These are phyloP conservation scores for Aeoliscus strigatus DNA, from an alignment of 2,797 vertebrate genomes.

Conservation along the genomic window DNA sequence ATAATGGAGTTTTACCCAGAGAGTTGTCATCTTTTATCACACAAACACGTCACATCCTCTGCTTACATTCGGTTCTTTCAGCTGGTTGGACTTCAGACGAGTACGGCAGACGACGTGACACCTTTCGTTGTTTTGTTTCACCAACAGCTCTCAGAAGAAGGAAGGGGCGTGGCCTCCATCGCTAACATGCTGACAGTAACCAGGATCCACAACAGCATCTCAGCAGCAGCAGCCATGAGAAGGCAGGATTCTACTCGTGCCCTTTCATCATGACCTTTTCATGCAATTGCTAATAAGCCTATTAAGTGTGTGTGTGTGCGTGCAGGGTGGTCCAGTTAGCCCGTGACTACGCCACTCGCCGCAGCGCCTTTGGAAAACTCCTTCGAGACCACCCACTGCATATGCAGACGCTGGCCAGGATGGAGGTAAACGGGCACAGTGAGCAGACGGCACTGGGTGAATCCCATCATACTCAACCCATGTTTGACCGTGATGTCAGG, in stretches of 20 bases:
- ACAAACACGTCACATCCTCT: too few relatives aligned
- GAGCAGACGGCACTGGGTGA: background rate
- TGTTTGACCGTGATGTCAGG: conserved; percentile 49
- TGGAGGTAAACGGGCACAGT: conserved; percentile 74
- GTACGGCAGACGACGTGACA: too few relatives aligned
- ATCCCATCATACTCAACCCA: conserved; percentile 16
- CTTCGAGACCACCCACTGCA: conserved; percentile 84
- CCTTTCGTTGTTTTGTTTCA: conserved; percentile 1
- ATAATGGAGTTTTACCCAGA: too few relatives aligned
- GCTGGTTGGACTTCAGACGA: too few relatives aligned
- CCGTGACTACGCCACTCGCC: conserved; percentile 76
- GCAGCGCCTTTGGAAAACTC: conserved; percentile 79
- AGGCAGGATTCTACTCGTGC: conserved; percentile 63
- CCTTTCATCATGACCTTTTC: background rate
- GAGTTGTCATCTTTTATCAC: too few relatives aligned
- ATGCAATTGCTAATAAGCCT: conserved; percentile 1
- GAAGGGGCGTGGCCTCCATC: conserved; percentile 82
- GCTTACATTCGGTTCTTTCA: too few relatives aligned
- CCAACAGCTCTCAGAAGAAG: conserved; percentile 80
- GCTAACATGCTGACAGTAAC: conserved; percentile 84
- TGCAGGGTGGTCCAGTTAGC: conserved; percentile 77
- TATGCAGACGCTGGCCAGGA: conserved; percentile 77
- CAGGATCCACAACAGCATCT: conserved; percentile 81
- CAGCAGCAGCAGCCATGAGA: conserved; percentile 79
- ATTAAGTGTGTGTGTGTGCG: conserved; percentile 15